These are phyloP conservation scores for Drosophila diplacantha DNA, from an alignment of 2,888 invertebrate genomes.

Conservation along the genomic window DNA sequence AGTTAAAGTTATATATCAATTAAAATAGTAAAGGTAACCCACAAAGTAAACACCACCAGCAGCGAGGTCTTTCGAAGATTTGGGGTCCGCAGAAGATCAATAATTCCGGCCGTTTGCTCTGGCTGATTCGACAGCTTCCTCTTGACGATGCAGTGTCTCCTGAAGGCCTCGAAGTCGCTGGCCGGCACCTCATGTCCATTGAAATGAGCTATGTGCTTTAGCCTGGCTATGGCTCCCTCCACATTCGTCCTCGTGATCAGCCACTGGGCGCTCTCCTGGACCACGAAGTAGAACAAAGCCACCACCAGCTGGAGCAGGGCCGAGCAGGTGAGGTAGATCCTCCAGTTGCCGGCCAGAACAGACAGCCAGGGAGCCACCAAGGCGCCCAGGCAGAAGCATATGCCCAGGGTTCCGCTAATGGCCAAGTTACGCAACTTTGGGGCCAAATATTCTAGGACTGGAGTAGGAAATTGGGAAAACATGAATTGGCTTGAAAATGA, in stretches of 20 bases:
- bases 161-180: constrained; percentile 69
- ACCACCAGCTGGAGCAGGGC: constrained; percentile 78
- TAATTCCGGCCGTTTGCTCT: constrained; percentile 50
- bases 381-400: constrained; percentile 80
- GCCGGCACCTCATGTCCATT: constrained; percentile 78
- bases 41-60: constrained; percentile 80
- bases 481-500: not conserved
- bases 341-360: constrained; percentile 78
- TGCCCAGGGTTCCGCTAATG: constrained; percentile 80
- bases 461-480: not conserved
- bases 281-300: constrained; percentile 78
- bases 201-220: constrained; percentile 79
- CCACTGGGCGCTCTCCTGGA: constrained; percentile 81
- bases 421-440: constrained; percentile 80
- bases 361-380: constrained; percentile 79
- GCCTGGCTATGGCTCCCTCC: constrained; percentile 79
- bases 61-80: constrained; percentile 79
- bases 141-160: constrained; percentile 63
- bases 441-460: constrained; percentile 81
- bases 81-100: constrained; percentile 79
- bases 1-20: too few species aligned
- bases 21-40: constrained; percentile 57
- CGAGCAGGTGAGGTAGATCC: constrained; percentile 78
- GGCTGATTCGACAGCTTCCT: constrained; percentile 43
- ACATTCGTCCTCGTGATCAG: constrained; percentile 79